Evolutionary conservation across 2,113 vertebrate genomes (phyloP), one percentile per base, ranked within the genome.

Genomic region (Microcebus jonahi): DNA sequence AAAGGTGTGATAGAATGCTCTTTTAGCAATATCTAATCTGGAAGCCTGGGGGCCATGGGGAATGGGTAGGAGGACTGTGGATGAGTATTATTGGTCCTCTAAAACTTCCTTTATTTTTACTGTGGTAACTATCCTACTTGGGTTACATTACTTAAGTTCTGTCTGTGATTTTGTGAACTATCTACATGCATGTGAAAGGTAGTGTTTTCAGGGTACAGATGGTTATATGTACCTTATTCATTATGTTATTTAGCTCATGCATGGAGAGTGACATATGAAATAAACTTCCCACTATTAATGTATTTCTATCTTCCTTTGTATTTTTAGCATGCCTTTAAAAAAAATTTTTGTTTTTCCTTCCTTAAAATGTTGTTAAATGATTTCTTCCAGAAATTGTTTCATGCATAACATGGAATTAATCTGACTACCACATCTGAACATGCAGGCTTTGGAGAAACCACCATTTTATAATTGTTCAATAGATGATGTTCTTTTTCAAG

Each of bases 301-400:
- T 55, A 29, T 55, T 80, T 70, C 42, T 61, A 36, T 61, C 85
- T 42, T 50, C 57, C 65, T 79, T 34, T 85, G 11, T 15, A 55
- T 79, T 55, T 59, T 18, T 70, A 48, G 11, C 8, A 75, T 29
- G 5, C 21, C 20, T 83, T 61, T 79, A 31, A 36, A 86, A 36
- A 36, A 86, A 53, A n/a, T 31, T n/a, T 13, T 57, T 79, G 10
- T 27, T 91, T 20, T 77, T 80, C 65, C 63, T 48, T 63, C 21
- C 42, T 75, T 39, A 36, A 73, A 97, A 91, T 42, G 57, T 93
- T 92, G 96, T 88, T 94, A 96, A 97, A 87, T 89, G 73, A 59
- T 94, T 97, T 67, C 70, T 91, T 79, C 77, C 90, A 53, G 73
- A 88, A 97, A 97, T 91, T 75, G 20, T 94, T 96, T 96, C 76